A percentile compares a stretch with the other conserved stretches of the same genome.
Evolutionary conservation across 1,140 invertebrate species (phyloP).

Genomic region (Drosophila lacertosa): DNA sequence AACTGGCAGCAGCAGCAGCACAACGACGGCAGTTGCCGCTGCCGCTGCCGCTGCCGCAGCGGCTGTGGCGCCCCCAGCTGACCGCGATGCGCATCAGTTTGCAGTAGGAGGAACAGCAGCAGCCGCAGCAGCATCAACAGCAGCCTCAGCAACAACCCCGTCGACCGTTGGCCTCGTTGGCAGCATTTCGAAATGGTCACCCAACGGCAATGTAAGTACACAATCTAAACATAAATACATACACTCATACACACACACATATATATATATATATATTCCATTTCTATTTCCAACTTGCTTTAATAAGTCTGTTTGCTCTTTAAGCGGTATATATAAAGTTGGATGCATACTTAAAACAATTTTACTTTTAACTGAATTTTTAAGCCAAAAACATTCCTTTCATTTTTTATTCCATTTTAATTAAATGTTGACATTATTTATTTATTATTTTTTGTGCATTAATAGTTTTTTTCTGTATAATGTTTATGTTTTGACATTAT

Average conservation of each 20-base stretch:
- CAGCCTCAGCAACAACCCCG: slow-evolving; percentile 42
- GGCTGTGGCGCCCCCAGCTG: slow-evolving; percentile 30
- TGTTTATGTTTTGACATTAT: no score
- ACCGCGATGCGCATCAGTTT: slow-evolving; percentile 39
- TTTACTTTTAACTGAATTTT: no score
- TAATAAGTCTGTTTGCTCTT: no score
- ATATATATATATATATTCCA: neutral
- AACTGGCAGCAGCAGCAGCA: slow-evolving; percentile 71
- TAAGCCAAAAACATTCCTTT: no score
- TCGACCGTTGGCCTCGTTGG: slow-evolving; percentile 51
- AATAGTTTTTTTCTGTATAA: no score
- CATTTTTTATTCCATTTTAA: no score
- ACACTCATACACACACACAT: neutral
- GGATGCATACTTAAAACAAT: no score
- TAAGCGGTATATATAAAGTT: no score
- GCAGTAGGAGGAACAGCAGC: slow-evolving; percentile 19
- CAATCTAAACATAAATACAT: no score
- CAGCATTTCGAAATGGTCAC: slow-evolving; percentile 79
- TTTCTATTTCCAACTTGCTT: no score
- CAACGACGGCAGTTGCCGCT: slow-evolving; percentile 61
- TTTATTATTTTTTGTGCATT: no score
- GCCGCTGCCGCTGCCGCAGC: slow-evolving; percentile 61
- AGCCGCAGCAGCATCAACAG: slow-evolving; percentile 15
- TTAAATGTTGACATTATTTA: no score
- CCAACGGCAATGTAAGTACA: slow-evolving; percentile 80